phyloP scores from a whole-genome alignment of 2,797 vertebrate genomes.

The Merluccius polli region DNA sequence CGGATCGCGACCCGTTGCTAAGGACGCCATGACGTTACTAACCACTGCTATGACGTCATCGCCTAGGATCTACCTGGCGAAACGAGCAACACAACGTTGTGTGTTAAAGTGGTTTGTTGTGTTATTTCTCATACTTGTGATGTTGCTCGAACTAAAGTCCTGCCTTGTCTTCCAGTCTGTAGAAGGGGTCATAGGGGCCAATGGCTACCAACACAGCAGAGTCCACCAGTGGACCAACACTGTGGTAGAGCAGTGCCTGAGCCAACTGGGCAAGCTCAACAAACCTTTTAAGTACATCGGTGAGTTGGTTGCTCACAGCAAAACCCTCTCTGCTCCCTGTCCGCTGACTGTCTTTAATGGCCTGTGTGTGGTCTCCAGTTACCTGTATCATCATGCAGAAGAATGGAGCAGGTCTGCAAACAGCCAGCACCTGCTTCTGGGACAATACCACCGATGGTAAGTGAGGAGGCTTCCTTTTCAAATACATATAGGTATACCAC shows the following conservation, averaged over 20 bases:
- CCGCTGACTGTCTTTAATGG: background rate
- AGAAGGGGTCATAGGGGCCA: conserved; percentile 84
- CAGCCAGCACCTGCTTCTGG: conserved; percentile 94
- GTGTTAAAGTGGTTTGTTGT: background rate
- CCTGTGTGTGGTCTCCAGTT: conserved; percentile 60
- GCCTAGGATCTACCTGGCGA: too few species aligned
- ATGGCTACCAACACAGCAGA: conserved; percentile 86
- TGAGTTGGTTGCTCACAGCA: conserved; percentile 45
- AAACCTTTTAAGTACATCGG: conserved; percentile 96
- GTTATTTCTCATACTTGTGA: background rate
- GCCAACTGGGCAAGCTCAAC: conserved; percentile 88
- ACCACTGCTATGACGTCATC: background rate
- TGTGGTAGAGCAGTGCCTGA: conserved; percentile 87
- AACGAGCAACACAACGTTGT: too few species aligned
- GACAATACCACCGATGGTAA: conserved; percentile 90
- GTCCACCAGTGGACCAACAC: conserved; percentile 90
- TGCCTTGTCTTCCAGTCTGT: conserved; percentile 73
- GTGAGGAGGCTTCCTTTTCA: background rate
- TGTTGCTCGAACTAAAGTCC: background rate
- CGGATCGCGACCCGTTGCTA: conserved; percentile 48
- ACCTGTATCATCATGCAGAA: conserved; percentile 97
- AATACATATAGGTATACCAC: background rate
- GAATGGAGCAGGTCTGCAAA: conserved; percentile 91
- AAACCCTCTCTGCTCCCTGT: background rate
- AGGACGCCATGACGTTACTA: conserved; percentile 42